Percentiles rank a stretch among this genome's conserved stretches.
These are phyloP conservation scores for Ageneiosus marmoratus DNA, from an alignment of 2,113 vertebrate genomes.

Conservation along the genomic window DNA sequence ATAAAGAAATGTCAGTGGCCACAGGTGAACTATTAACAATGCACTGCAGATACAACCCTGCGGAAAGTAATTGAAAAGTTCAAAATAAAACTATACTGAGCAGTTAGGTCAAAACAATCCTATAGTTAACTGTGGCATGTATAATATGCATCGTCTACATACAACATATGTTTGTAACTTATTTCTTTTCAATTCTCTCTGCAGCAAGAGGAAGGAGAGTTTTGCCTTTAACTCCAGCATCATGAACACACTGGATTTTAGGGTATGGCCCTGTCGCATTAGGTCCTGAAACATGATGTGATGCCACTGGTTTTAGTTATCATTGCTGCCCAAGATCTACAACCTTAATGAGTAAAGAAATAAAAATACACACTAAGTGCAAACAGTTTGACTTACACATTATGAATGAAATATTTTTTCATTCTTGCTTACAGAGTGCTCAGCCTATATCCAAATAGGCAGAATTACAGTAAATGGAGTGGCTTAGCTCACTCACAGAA, in stretches of 20 bases:
- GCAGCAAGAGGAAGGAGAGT: conserved; percentile 85
- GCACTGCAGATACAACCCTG: neutral
- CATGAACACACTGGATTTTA: conserved; percentile 75
- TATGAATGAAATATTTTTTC: neutral
- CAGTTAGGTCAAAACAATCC: neutral
- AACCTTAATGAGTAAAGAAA: conserved; percentile 69
- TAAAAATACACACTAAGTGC: neutral
- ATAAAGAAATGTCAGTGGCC: conserved; percentile 9
- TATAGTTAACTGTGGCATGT: neutral
- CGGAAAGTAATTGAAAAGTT: conserved; percentile 1
- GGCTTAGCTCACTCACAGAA: neutral
- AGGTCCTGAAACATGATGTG: conserved; percentile 82
- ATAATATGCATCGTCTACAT: neutral
- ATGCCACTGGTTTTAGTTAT: conserved; percentile 82
- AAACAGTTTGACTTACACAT: neutral
- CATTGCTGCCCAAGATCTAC: conserved; percentile 78
- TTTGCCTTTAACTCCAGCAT: conserved; percentile 82
- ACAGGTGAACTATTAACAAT: conserved; percentile 16
- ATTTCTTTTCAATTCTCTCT: conserved; percentile 71
- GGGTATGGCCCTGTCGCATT: conserved; percentile 69
- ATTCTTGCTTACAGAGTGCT: too few relatives aligned
- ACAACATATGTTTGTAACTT: conserved; percentile 53
- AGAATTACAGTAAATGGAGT: neutral
- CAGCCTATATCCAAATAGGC: neutral
- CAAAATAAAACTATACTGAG: neutral